These are phyloP conservation scores for Unio delphinus DNA, from an alignment of 2,888 invertebrate species.

Conservation along the genomic window DNA sequence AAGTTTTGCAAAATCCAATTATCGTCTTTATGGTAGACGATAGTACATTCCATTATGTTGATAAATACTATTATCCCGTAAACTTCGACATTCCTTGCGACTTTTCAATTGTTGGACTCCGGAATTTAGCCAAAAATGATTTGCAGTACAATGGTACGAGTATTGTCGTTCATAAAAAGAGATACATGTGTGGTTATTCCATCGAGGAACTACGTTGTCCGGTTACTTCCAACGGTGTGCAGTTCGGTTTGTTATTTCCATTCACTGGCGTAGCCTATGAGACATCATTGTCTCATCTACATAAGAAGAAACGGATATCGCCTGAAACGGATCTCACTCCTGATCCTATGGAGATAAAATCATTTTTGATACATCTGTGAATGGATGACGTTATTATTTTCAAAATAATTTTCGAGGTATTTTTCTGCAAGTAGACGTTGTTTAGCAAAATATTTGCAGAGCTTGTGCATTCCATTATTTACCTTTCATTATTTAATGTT, in stretches of 20 bases:
- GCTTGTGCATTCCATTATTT: too few species aligned
- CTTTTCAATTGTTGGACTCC: conserved; percentile 47
- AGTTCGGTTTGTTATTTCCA: conserved; percentile 19
- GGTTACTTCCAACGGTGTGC: conserved; percentile 11
- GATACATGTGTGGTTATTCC: conserved; percentile 53
- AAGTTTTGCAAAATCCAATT: conserved; percentile 43
- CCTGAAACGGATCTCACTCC: conserved; percentile 30
- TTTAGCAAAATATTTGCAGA: too few species aligned
- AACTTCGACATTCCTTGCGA: conserved; percentile 55
- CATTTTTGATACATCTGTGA: conserved; percentile 18
- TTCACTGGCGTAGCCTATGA: conserved; percentile 26
- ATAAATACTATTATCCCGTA: conserved; percentile 20
- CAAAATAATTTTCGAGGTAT: too few species aligned
- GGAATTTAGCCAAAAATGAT: conserved; percentile 53
- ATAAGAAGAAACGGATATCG: conserved; percentile 33
- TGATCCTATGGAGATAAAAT: conserved; percentile 41
- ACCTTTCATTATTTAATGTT: too few species aligned
- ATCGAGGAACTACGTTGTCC: conserved; percentile 39
- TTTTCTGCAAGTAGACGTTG: too few species aligned
- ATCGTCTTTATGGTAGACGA: conserved; percentile 14
- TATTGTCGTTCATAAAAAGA: conserved; percentile 53
- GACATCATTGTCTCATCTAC: conserved; percentile 57
- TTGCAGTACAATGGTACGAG: conserved; percentile 56
- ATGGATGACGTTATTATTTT: not conserved
- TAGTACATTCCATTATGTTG: conserved; percentile 33